phyloP scores from a whole-genome alignment of 2,113 vertebrate species.

The Salvelinus namaycush region DNA sequence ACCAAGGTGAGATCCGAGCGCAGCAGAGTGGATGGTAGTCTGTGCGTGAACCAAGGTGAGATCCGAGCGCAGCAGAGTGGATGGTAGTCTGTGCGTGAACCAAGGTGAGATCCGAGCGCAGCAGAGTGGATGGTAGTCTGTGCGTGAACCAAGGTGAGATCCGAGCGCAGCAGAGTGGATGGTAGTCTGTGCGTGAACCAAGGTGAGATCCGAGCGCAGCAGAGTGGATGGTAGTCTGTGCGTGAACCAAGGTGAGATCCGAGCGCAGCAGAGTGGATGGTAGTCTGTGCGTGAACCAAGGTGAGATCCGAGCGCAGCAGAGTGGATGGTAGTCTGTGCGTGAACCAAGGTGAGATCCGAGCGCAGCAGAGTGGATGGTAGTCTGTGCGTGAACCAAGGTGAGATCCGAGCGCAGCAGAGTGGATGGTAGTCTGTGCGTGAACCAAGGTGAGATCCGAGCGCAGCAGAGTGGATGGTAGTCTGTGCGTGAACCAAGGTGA shows the following conservation, averaged over 20 bases:
- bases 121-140: neutral
- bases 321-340: neutral
- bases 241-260: neutral
- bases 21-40: neutral
- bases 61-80: neutral
- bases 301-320: neutral
- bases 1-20: neutral
- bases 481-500: neutral
- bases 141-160: neutral
- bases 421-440: neutral
- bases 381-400: neutral
- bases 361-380: neutral
- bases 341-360: neutral
- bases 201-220: neutral
- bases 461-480: neutral
- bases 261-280: neutral
- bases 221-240: neutral
- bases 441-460: neutral
- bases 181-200: neutral
- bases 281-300: neutral
- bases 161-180: neutral
- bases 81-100: neutral
- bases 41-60: conserved; percentile 1
- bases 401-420: neutral
- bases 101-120: neutral